A percentile compares a stretch with the other conserved stretches of the same genome.
phyloP scores from a whole-genome alignment of 1,140 invertebrate genomes.

The Scaptomyza pallida region DNA sequence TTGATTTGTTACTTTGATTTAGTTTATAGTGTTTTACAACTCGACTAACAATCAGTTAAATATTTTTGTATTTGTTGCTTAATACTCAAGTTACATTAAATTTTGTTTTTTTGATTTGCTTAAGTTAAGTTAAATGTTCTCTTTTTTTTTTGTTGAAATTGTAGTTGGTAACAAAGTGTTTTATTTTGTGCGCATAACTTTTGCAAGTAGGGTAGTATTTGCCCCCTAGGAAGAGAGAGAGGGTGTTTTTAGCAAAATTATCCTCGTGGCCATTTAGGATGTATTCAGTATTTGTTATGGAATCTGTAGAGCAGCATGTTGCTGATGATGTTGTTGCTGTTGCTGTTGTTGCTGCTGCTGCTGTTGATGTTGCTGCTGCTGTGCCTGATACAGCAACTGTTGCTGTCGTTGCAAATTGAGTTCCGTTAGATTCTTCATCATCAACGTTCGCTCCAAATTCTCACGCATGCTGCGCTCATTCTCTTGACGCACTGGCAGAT shows the following conservation, averaged over 20 bases:
- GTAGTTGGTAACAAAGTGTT: constrained; percentile 55
- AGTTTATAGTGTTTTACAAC: constrained; percentile 15
- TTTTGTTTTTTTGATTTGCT: constrained; percentile 24
- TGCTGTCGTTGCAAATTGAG: constrained; percentile 66
- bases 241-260: background rate
- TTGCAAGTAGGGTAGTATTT: constrained; percentile 28
- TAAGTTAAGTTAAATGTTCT: constrained; percentile 17
- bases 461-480: constrained; percentile 82
- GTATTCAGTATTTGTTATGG: constrained; percentile 3
- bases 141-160: constrained; percentile 31
- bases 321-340: constrained; percentile 7
- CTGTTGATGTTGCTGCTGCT: constrained; percentile 32
- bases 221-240: background rate
- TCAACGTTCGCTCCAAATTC: constrained; percentile 71
- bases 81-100: constrained; percentile 48
- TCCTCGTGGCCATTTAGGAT: background rate
- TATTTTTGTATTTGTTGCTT: constrained; percentile 34
- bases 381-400: constrained; percentile 56
- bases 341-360: constrained; percentile 20
- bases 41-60: constrained; percentile 43
- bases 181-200: constrained; percentile 72
- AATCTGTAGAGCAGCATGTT: constrained; percentile 4
- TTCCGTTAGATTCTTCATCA: constrained; percentile 79
- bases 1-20: constrained; percentile 33
- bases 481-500: constrained; percentile 76